A percentile compares a stretch with the other conserved stretches of the same genome.
Evolutionary conservation across 2,888 invertebrate species (phyloP).

Genomic region (Eulithis prunata): DNA sequence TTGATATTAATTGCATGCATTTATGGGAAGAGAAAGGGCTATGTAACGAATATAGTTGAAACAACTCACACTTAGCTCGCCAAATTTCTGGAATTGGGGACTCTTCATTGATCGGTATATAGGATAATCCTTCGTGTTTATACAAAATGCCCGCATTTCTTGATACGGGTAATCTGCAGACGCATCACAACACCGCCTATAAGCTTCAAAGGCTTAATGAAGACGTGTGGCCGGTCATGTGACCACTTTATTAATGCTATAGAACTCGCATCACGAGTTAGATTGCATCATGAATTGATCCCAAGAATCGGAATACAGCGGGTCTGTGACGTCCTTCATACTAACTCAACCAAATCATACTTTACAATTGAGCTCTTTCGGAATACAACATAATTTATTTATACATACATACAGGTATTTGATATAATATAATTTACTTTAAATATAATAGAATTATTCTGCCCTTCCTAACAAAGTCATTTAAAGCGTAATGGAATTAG

Average conservation of each 20-base stretch:
- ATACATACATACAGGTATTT: slow-evolving; percentile 9
- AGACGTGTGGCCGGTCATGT: slow-evolving; percentile 32
- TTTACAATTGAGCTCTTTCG: slow-evolving; percentile 20
- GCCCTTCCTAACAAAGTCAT: slow-evolving; percentile 33
- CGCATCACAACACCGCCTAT: neutral
- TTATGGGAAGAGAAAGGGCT: no score
- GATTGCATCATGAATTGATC: slow-evolving; percentile 28
- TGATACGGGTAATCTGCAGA: neutral
- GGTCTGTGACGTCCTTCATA: slow-evolving; percentile 29
- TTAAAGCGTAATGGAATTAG: slow-evolving; percentile 30
- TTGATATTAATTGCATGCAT: no score
- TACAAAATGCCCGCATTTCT: neutral
- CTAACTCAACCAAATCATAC: slow-evolving; percentile 22
- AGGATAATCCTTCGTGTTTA: neutral
- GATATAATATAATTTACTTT: slow-evolving; percentile 5
- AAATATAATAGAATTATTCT: slow-evolving; percentile 12
- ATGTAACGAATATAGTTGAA: no score
- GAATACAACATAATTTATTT: slow-evolving; percentile 11
- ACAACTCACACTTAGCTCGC: no score
- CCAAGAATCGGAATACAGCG: slow-evolving; percentile 13
- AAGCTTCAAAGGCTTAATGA: slow-evolving; percentile 23
- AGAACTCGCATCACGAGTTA: slow-evolving; percentile 23
- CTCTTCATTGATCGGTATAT: neutral
- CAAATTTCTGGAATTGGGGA: no score
- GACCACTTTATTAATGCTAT: slow-evolving; percentile 28